These are phyloP conservation scores for Lymantria dispar DNA, from an alignment of 2,888 invertebrate genomes.

Conservation along the genomic window DNA sequence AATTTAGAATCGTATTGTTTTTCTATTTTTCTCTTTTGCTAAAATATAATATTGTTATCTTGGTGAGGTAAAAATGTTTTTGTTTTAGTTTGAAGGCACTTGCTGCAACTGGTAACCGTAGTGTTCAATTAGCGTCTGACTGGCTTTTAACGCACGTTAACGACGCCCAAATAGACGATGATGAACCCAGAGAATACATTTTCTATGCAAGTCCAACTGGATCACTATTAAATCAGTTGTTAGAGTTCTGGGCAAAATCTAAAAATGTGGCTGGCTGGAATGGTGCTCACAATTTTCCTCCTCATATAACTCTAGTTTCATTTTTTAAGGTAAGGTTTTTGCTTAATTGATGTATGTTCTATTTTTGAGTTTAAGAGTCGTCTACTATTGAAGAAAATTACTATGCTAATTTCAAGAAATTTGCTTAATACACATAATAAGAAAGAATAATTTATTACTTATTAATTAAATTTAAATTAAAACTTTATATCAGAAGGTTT, in stretches of 20 bases:
- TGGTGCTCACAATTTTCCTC: slow-evolving; percentile 94
- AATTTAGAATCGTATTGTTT: background rate
- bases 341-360: background rate
- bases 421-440: too few relatives aligned
- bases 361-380: too few relatives aligned
- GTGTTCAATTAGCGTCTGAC: slow-evolving; percentile 94
- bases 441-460: too few relatives aligned
- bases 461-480: too few relatives aligned
- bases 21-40: background rate
- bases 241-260: slow-evolving; percentile 90
- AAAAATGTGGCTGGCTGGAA: slow-evolving; percentile 91
- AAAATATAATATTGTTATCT: background rate
- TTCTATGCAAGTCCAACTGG: slow-evolving; percentile 94
- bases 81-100: slow-evolving; percentile 90
- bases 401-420: too few relatives aligned
- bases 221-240: slow-evolving; percentile 86
- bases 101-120: slow-evolving; percentile 93
- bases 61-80: background rate
- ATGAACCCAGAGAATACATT: slow-evolving; percentile 91
- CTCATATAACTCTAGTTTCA: slow-evolving; percentile 94
- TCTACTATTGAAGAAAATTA: too few relatives aligned
- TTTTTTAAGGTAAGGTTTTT: slow-evolving; percentile 88
- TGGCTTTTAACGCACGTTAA: slow-evolving; percentile 95
- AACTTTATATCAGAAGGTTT: too few relatives aligned
- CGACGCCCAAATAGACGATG: slow-evolving; percentile 90